Evolutionary conservation across 1,140 invertebrate species (phyloP), one percentile per base, ranked within the genome.

Genomic region (Eciton burchellii): DNA sequence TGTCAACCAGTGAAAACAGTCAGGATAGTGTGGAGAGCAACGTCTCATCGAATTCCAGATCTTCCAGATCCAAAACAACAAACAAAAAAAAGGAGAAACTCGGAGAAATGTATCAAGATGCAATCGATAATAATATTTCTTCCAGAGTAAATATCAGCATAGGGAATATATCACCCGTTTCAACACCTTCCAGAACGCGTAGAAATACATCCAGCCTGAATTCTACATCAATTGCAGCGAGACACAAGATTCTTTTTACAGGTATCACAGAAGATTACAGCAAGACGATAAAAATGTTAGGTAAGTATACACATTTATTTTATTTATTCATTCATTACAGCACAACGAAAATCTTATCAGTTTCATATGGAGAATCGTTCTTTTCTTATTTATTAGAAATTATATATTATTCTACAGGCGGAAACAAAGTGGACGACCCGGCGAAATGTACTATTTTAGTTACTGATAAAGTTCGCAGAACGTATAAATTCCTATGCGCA

Each of bases 381-480:
- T 16, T 41, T 76, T 35, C 4, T 12, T 49, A 21, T 6, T 54
- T 56, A 1, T 66, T 52, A 3, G 72, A 16, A 26, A 60, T 49
- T 68, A 16, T n/a, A n/a, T n/a, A n/a, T 66, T 43, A 29, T 65
- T 84, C 83, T 90, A 52, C 57, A 94, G 94, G 93, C 57, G 94
- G 91, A 56, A 83, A 43, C 14, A 90, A 93, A 79, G 92, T 92
- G 0, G 89, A 93, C 14, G 86, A 92, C 43, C 84, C 91, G 12
- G 35, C 82, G 8, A 88, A 92, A 9, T 94, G 94, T 63, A 89
- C 91, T 14, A 83, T 95, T 26, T 76, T 95, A 4, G 92, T 95
- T 3, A 94, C 94, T 14, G 94, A 95, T 43, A 94, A 94, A 90
- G 88, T 95, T 29, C 91, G 92, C 60, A 91, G 94, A 77, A 95